A percentile compares a stretch with the other conserved stretches of the same genome.
Conservation (phyloP, 2,888 invertebrate species). For the Sabatieria punctata region DNA sequence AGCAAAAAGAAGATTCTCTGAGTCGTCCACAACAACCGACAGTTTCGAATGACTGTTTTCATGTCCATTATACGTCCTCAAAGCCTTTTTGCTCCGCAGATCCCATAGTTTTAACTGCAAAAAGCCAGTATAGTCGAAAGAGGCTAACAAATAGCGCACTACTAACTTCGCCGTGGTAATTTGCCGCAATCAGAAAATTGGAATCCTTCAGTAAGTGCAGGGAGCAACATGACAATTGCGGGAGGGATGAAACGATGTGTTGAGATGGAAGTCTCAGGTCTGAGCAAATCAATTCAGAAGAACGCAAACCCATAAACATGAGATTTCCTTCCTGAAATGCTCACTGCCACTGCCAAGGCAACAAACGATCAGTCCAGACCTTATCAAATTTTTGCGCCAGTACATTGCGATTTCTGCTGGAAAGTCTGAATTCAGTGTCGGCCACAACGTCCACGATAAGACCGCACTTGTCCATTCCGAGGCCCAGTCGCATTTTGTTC, state of each 20-base stretch:
- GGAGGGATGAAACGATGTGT: conserved; percentile 18
- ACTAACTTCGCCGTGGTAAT: conserved; percentile 23
- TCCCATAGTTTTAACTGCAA: conserved; percentile 33
- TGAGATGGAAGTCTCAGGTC: conserved; percentile 29
- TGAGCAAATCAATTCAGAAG: conserved; percentile 26
- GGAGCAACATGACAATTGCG: conserved; percentile 23
- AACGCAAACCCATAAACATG: conserved; percentile 28
- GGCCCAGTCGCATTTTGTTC: conserved; percentile 23
- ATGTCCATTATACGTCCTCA: conserved; percentile 26
- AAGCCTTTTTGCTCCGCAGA: conserved; percentile 22
- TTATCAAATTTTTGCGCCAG: conserved; percentile 16
- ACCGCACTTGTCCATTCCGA: conserved; percentile 29
- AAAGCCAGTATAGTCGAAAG: no score
- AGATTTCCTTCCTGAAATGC: conserved; percentile 20
- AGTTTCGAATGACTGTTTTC: conserved; percentile 28
- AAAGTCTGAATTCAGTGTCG: conserved; percentile 14
- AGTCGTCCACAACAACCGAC: conserved; percentile 30
- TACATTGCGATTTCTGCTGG: conserved; percentile 15
- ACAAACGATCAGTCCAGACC: conserved; percentile 5
- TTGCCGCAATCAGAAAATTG: conserved; percentile 25
- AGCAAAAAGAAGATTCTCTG: conserved; percentile 30
- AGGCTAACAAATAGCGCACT: background rate
- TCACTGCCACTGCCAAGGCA: background rate
- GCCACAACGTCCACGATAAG: conserved; percentile 28
- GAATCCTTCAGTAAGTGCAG: conserved; percentile 24